These are phyloP conservation scores for Brachionus angularis DNA, from an alignment of 1,140 invertebrate species.

Conservation along the genomic window DNA sequence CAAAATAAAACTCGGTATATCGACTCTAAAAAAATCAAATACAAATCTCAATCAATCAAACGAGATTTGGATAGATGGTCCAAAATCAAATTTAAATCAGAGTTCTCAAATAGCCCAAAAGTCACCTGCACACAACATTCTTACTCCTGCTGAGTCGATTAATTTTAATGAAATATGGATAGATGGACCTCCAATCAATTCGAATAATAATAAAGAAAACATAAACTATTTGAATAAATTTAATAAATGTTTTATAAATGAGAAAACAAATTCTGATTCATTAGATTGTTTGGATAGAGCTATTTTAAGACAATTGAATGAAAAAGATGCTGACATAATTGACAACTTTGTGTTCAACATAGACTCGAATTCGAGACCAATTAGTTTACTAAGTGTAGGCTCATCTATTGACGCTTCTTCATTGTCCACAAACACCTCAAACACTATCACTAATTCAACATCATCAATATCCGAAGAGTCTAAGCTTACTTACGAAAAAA, in stretches of 20 bases:
- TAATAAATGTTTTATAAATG: not conserved
- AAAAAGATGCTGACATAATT: conserved; percentile 23
- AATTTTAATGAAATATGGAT: conserved; percentile 43
- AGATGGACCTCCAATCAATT: conserved; percentile 8
- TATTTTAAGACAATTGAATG: conserved; percentile 5
- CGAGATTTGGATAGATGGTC: conserved; percentile 38
- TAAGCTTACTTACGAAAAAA: conserved; percentile 20
- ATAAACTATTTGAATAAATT: not conserved
- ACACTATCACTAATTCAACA: conserved; percentile 18
- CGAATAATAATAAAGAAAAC: conserved; percentile 2
- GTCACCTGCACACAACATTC: not conserved
- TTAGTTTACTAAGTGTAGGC: conserved; percentile 38
- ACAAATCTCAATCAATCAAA: not conserved
- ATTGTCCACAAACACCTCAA: not conserved
- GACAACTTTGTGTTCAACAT: conserved; percentile 17
- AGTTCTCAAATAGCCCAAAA: no score
- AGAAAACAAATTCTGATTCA: not conserved
- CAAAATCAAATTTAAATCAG: not conserved
- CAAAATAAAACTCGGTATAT: not conserved
- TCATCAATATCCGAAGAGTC: not conserved
- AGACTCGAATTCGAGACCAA: conserved; percentile 27
- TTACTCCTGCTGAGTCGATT: conserved; percentile 4
- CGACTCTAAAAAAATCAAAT: not conserved
- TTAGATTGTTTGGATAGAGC: conserved; percentile 10
- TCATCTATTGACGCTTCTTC: no score